Percentiles rank a stretch among this genome's conserved stretches.
phyloP scores from a whole-genome alignment of 2,888 invertebrate species.

The Gymnosoma rotundatum region DNA sequence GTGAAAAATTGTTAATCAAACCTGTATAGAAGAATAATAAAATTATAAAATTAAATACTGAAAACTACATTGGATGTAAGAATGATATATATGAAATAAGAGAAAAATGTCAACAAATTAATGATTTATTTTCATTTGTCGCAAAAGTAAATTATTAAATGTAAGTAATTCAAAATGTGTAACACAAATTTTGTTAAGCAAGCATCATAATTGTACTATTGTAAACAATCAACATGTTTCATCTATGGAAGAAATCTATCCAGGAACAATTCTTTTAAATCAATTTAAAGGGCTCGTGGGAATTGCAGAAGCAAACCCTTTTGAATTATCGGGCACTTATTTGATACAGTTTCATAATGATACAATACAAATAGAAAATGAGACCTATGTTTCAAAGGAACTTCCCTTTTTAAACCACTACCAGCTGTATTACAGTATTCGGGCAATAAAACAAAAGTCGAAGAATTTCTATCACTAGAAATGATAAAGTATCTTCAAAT shows the following conservation, averaged over 20 bases:
- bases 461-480: slow-evolving; percentile 15
- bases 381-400: slow-evolving; percentile 1
- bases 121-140: slow-evolving; percentile 1
- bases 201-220: not conserved
- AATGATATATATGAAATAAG: slow-evolving; percentile 1
- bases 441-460: slow-evolving; percentile 10
- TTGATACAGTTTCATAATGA: slow-evolving; percentile 1
- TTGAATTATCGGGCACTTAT: slow-evolving; percentile 4
- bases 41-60: slow-evolving; percentile 18
- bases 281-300: not conserved
- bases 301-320: not conserved
- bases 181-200: slow-evolving; percentile 2
- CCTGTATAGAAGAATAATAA: not conserved
- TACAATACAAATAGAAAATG: slow-evolving; percentile 12
- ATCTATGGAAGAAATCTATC: not conserved
- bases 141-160: not conserved
- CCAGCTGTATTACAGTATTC: slow-evolving; percentile 20
- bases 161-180: slow-evolving; percentile 9
- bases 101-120: slow-evolving; percentile 6
- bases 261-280: not conserved
- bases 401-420: slow-evolving; percentile 3
- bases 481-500: slow-evolving; percentile 19
- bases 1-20: slow-evolving; percentile 24
- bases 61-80: slow-evolving; percentile 3
- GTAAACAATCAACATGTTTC: slow-evolving; percentile 2